A percentile compares a stretch with the other conserved stretches of the same genome.
Evolutionary conservation across 2,797 vertebrate species (phyloP).

Genomic region (Lacerta viridis): DNA sequence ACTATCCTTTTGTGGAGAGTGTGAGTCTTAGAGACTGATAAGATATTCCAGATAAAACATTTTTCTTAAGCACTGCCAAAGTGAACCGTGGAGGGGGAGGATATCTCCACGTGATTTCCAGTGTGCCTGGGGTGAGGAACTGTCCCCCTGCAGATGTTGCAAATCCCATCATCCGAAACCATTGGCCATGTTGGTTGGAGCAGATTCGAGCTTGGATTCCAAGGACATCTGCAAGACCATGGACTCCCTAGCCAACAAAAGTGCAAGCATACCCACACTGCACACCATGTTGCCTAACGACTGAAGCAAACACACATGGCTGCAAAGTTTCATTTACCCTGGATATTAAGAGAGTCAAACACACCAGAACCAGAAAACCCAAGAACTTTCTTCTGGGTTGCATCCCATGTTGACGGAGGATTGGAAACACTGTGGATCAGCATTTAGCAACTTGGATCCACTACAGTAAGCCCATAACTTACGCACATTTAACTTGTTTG

Average conservation of each 20-base stretch:
- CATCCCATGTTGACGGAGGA: not conserved
- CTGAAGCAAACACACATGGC: not conserved
- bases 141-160: not conserved
- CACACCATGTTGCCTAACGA: not conserved
- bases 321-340: not conserved
- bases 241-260: no score
- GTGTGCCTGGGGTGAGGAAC: not conserved
- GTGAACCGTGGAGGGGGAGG: not conserved
- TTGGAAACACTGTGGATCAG: not conserved
- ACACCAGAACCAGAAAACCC: not conserved
- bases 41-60: not conserved
- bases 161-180: not conserved
- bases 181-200: not conserved
- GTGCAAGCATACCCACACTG: not conserved
- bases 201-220: not conserved
- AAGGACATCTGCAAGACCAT: not conserved
- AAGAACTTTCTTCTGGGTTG: not conserved
- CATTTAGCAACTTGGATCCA: no score
- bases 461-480: not conserved
- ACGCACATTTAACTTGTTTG: no score
- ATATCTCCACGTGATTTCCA: not conserved
- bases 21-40: not conserved
- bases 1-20: not conserved
- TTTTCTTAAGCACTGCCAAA: not conserved
- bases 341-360: not conserved